Evolutionary conservation across 1,140 invertebrate species (phyloP), one percentile per base, ranked within the genome.

Genomic region (Mamestra configurata): DNA sequence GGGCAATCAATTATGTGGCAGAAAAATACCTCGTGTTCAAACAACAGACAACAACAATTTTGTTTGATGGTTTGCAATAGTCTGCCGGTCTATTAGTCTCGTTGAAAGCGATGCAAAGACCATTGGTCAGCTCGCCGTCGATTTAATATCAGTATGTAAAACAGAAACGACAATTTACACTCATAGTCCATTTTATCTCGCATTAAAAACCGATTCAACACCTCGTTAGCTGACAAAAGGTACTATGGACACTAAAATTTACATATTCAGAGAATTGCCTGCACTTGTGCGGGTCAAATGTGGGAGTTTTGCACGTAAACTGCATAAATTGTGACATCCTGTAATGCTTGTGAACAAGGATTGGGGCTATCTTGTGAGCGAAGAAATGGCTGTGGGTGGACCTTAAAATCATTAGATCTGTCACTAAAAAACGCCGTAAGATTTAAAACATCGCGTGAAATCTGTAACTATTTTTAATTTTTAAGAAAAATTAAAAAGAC

Each of bases 161-260:
- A 64, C 35, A 37, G 59, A 64, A 11, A 18, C n/a, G 18, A 20
- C 59, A 37, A 64, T 64, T 64, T 20, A 40, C 35, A 6, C 35
- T 20, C 35, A 40, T 11, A 64, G n/a, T 7, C 35, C 18, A 40
- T 20, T 55, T 55, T 55, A 37, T 35, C 35, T 64, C 35, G 18
- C 7, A 64, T 64, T 20, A 64, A 40, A 35, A 64, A 64, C n/a
- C 59, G 10, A 64, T 35, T 68, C 13, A 68, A 68, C 64, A 68
- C 64, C 37, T 68, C 64, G 43, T 68, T 68, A 68, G 37, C 31
- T 49, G 11, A n/a, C 64, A 24, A 46, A 68, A 27, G 64, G 40
- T 15, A 15, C 20, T 10, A 15, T 46, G 40, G 64, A 6, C 64
- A 68, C 18, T 49, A 49, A 68, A 46, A 68, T 68, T 68, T 68